phyloP scores from a whole-genome alignment of 2,797 vertebrate genomes.

The Taenioides sp. region DNA sequence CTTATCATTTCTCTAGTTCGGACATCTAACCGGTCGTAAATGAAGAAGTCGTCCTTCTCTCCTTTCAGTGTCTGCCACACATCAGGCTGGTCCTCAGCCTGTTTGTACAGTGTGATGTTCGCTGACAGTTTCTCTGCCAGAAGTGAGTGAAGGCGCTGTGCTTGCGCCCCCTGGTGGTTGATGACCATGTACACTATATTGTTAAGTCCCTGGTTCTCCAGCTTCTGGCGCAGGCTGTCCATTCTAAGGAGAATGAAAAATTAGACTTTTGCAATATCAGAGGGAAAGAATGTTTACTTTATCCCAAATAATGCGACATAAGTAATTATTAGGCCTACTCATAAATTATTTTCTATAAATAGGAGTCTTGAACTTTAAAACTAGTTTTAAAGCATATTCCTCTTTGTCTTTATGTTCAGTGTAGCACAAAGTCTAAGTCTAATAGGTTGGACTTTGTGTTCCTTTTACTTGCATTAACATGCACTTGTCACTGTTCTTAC shows the following conservation, averaged over 20 bases:
- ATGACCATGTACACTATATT: conserved; percentile 86
- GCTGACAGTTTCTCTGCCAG: conserved; percentile 79
- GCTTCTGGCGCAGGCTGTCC: conserved; percentile 83
- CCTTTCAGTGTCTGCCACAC: conserved; percentile 87
- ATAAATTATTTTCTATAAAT: too few species aligned
- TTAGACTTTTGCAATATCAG: not conserved
- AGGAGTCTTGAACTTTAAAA: not conserved
- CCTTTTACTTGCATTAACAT: not conserved
- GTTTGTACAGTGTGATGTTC: conserved; percentile 85
- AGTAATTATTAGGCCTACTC: too few species aligned
- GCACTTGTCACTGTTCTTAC: not conserved
- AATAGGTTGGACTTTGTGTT: not conserved
- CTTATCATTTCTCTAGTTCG: not conserved
- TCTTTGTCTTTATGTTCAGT: not conserved
- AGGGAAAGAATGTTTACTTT: too few species aligned
- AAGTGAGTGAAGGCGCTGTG: conserved; percentile 73
- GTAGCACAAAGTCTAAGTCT: not conserved
- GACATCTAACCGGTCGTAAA: conserved; percentile 89
- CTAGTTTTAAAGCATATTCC: not conserved
- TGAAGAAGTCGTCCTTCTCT: conserved; percentile 89
- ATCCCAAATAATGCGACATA: too few species aligned
- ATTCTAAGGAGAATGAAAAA: conserved; percentile 71
- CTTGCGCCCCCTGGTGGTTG: conserved; percentile 82
- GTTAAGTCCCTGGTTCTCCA: conserved; percentile 81
- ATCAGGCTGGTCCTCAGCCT: conserved; percentile 79